Base-by-base conservation (phyloP, 2,113 vertebrate species). In the Hippocampus abdominalis region DNA sequence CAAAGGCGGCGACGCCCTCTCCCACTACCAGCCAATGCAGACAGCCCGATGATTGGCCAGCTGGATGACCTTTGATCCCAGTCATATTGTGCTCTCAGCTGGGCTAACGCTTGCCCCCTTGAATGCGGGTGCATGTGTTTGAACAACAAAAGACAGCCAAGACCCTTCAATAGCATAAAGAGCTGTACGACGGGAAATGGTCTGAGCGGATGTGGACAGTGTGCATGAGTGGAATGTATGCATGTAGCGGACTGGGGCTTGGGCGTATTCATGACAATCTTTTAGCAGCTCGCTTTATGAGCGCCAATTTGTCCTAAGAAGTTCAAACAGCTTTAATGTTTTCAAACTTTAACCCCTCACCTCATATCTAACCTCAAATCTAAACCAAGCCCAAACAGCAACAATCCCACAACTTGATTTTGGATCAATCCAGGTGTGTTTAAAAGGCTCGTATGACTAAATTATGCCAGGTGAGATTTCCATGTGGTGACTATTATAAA, bases 61-160 rank as follows among this genome's bases (percentile, higher is more conserved):
- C 76, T 87, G 84, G 68, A 62, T 89, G 89, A 84, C 89, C 90
- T 89, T 78, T 89, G 88, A 77, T 74, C 84, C 84, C 60, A 8
- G 11, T 2, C 73, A 72, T 79, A 90, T 90, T 91, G 87, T 89
- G 78, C 70, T 81, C 80, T 82, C 88, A 85, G 86, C 83, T 88
- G 85, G 78, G 66, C 60, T 64, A 36, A 61, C 70, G 74, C 86
- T 49, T 76, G 84, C 84, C 79, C 77, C 65, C 51, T 48, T 54
- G 21, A 69, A 69, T 69, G 76, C 42, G 69, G 66, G 79, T 70
- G 66, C 60, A 79, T 64, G 76, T 60, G 73, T 42, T 27, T 62
- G 69, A 6, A 53, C 66, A 80, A 77, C 75, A 86, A 87, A 82
- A 79, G 73, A 65, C 51, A 77, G 77, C 65, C 73, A 74, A 75